Base-by-base conservation (phyloP, 2,797 vertebrate species). In the Phyllotis vaccarum region DNA sequence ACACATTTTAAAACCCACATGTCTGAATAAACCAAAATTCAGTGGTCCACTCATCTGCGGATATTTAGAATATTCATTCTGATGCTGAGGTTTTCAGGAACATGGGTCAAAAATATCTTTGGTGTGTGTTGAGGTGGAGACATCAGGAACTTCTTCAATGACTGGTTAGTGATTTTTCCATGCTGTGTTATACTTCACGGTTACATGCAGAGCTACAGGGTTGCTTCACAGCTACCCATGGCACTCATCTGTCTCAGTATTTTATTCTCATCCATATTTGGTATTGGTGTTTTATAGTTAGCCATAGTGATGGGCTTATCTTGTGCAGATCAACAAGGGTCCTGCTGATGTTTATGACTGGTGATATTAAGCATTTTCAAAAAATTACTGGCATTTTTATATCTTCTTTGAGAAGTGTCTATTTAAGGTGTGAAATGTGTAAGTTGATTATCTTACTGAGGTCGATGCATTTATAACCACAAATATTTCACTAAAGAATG, bases 141-240 rank as follows among this genome's bases (percentile, higher is more conserved):
- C 7, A 40, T 27, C 2, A 40, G 37, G 43, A 74, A 40, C 17
- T 24, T 64, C 31, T 52, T 3, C 7, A n/a, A 66, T 31, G 21
- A 52, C 10, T 3, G 0, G 21, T 19, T 34, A 72, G 31, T 46
- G 22, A 21, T 21, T 17, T 17, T 2, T 40, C 5, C 17, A 54
- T 5, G 5, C 11, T 8, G 12, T 12, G 9, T 40, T 34, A 14
- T 52, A 78, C 2, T 12, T 7, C 72, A 16, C 75, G 17, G 11
- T 31, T 24, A 54, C 29, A 22, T 17, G 13, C 66, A 31, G 10
- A 4, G 12, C 34, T 17, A 2, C 1, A 10, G 5, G 2, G 4
- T 16, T 16, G 31, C 58, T 6, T 34, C 2, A 1, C 12, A 19
- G 8, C 16, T 0, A 0, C 12, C 43, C 22, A n/a, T 0, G 6